These are phyloP conservation scores for Lycaon pictus DNA, from an alignment of 2,113 vertebrate species.

Conservation along the genomic window DNA sequence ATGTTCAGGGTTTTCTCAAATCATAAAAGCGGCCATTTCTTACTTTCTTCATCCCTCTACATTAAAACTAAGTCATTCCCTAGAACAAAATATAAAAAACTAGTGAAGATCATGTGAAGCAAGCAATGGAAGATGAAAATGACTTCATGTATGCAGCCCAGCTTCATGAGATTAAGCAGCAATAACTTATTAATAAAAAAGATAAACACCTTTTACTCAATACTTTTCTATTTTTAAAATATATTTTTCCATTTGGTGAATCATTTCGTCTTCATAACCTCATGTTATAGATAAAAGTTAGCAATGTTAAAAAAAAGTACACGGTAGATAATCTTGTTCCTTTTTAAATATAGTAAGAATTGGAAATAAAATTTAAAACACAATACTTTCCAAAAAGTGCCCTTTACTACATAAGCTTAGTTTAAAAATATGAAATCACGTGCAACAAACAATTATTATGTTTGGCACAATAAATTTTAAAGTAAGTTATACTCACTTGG, in stretches of 20 bases:
- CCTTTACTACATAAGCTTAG: not conserved
- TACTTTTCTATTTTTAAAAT: not conserved
- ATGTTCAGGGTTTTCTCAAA: not conserved
- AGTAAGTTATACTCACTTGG: not conserved
- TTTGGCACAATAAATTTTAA: not conserved
- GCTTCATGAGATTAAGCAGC: not conserved
- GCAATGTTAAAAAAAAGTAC: not conserved
- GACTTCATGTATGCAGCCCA: not conserved
- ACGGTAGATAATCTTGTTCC: not conserved
- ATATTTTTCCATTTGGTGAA: not conserved
- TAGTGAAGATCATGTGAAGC: not conserved
- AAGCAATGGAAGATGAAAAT: not conserved
- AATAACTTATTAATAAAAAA: not conserved
- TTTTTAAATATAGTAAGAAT: slow-evolving; percentile 18
- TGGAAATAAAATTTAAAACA: not conserved
- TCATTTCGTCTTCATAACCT: not conserved
- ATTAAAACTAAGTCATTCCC: not conserved
- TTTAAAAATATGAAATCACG: not conserved
- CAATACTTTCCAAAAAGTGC: not conserved
- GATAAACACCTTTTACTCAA: not conserved
- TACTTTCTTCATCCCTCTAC: not conserved
- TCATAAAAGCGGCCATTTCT: not conserved
- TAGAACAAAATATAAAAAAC: slow-evolving; percentile 1
- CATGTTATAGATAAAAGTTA: not conserved
- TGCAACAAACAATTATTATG: not conserved